Conservation (phyloP, 2,888 invertebrate genomes). For the Eucera pruinosa region DNA sequence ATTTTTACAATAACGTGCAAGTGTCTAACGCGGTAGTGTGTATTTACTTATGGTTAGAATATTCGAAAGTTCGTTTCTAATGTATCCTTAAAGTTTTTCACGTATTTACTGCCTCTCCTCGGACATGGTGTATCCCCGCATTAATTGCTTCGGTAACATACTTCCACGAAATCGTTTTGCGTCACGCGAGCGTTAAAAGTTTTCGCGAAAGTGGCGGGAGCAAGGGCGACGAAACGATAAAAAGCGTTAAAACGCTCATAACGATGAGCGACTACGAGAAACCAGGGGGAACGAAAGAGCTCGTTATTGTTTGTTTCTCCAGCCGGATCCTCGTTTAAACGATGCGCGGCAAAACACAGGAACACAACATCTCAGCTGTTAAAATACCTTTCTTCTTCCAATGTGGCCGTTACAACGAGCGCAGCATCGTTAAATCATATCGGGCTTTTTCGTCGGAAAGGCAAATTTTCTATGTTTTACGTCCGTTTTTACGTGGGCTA, state of each 20-base stretch:
- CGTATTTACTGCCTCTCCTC: not conserved
- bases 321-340: conserved; percentile 41
- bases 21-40: no score
- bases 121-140: not conserved
- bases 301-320: conserved; percentile 48
- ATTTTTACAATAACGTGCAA: no score
- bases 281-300: conserved; percentile 8
- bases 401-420: conserved; percentile 1
- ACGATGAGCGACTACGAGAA: conserved; percentile 36
- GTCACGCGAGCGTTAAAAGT: conserved; percentile 16
- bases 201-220: conserved; percentile 25
- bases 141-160: conserved; percentile 32
- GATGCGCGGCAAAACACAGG: conserved; percentile 43
- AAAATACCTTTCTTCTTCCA: conserved; percentile 40
- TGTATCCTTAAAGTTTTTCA: not conserved
- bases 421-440: conserved; percentile 37
- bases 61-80: not conserved
- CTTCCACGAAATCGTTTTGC: conserved; percentile 27
- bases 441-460: conserved; percentile 14
- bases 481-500: not conserved
- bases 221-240: conserved; percentile 3
- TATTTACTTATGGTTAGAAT: not conserved
- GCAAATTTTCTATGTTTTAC: not conserved
- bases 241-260: conserved; percentile 43
- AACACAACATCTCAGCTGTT: conserved; percentile 43